These are phyloP conservation scores for Tanaodytes sp. DNA, from an alignment of 2,888 invertebrate species.

Conservation along the genomic window DNA sequence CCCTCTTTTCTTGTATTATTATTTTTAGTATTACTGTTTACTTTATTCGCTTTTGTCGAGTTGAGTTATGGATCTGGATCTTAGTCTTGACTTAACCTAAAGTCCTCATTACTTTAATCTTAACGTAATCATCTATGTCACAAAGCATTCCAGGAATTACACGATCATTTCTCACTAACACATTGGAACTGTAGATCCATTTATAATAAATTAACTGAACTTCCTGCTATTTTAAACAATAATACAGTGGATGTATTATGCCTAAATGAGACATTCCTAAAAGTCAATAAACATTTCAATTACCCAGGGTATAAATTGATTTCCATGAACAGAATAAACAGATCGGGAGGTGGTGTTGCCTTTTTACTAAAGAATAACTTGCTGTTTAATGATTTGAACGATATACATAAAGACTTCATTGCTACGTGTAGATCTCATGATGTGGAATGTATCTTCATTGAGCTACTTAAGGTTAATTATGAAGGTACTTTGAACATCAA, in stretches of 20 bases:
- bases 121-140: too few relatives aligned
- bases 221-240: constrained; percentile 4
- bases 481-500: background rate
- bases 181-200: constrained; percentile 19
- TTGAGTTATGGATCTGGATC: too few relatives aligned
- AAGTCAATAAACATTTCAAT: background rate
- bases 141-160: too few relatives aligned
- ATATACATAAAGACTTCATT: background rate
- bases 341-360: constrained; percentile 10
- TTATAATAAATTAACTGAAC: background rate
- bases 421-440: background rate
- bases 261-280: constrained; percentile 9
- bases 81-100: too few relatives aligned
- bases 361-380: background rate
- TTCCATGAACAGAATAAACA: background rate
- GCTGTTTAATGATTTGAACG: background rate
- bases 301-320: background rate
- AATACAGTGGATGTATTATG: constrained; percentile 2
- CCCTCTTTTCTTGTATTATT: too few relatives aligned
- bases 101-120: too few relatives aligned
- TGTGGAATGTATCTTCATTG: background rate
- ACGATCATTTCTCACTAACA: background rate
- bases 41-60: too few relatives aligned
- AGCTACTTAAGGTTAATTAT: background rate
- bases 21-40: too few relatives aligned